A percentile compares a stretch with the other conserved stretches of the same genome.
These are phyloP conservation scores for Lucinisca nassula DNA, from an alignment of 2,888 invertebrate genomes.

Conservation along the genomic window DNA sequence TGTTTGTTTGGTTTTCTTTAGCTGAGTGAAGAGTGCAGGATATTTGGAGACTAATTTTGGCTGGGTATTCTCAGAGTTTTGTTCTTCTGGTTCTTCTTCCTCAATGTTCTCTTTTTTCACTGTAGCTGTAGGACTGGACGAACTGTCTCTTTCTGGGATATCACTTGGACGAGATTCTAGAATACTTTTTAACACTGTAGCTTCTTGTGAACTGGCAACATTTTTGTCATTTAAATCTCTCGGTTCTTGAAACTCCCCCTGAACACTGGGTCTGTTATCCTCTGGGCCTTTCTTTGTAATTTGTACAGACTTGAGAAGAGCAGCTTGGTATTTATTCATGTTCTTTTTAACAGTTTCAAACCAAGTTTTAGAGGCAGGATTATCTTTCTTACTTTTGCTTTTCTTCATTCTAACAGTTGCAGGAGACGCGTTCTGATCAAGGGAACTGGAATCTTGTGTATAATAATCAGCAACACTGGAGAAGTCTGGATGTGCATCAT, in stretches of 20 bases:
- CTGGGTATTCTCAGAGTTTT: not conserved
- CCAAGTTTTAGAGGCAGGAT: conserved; percentile 28
- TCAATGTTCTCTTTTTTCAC: not conserved
- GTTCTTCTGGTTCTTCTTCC: not conserved
- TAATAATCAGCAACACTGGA: not conserved
- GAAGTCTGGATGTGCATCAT: not conserved
- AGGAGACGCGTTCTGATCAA: not conserved
- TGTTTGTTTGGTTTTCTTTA: conserved; percentile 41
- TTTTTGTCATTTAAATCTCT: not conserved
- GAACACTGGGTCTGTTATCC: not conserved
- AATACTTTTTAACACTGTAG: not conserved
- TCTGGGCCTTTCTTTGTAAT: not conserved
- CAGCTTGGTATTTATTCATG: conserved; percentile 64
- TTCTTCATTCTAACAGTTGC: not conserved
- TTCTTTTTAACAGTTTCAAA: conserved; percentile 66
- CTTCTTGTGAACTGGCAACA: not conserved
- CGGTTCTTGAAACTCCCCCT: not conserved
- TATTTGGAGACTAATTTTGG: conserved; percentile 57
- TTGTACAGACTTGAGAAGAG: conserved; percentile 9
- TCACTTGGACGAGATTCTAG: not conserved
- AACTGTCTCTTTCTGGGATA: not conserved
- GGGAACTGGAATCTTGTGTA: not conserved
- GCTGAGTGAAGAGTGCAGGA: conserved; percentile 66
- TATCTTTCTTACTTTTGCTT: not conserved
- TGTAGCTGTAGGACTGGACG: not conserved